Conservation (phyloP, 1,140 invertebrate species). For the Cyrtorhinus lividipennis region DNA sequence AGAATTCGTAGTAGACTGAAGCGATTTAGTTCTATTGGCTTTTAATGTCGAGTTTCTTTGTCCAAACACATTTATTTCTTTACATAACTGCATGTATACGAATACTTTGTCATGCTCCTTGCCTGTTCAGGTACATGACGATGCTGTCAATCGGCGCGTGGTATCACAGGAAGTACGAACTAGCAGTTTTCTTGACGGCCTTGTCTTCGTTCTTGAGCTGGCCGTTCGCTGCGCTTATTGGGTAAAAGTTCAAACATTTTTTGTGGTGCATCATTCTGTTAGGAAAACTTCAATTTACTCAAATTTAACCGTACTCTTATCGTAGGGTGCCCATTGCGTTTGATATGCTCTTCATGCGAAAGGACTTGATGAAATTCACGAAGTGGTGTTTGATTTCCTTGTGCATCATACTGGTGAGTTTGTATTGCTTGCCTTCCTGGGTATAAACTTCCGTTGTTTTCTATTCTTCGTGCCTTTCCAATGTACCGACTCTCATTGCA, state of each 20-base stretch:
- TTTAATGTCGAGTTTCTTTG: neutral
- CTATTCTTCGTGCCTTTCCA: constrained; percentile 17
- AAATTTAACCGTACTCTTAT: constrained; percentile 6
- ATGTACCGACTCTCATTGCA: no score
- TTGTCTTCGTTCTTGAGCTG: constrained; percentile 65
- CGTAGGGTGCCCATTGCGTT: constrained; percentile 69
- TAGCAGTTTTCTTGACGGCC: constrained; percentile 73
- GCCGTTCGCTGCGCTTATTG: constrained; percentile 82
- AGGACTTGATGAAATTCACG: constrained; percentile 40
- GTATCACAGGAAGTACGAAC: constrained; percentile 59
- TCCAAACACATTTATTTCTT: neutral
- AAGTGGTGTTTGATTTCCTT: constrained; percentile 37
- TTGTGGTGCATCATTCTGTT: no score
- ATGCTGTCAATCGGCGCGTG: constrained; percentile 71
- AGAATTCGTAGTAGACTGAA: no score
- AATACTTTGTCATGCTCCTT: constrained; percentile 20
- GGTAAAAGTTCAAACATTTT: constrained; percentile 42
- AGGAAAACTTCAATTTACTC: neutral
- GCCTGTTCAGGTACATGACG: constrained; percentile 47
- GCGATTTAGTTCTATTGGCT: neutral
- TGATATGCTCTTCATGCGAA: constrained; percentile 61
- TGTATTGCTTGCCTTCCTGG: no score
- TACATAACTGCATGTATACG: no score
- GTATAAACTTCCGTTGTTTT: constrained; percentile 22
- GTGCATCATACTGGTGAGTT: constrained; percentile 34